Base-by-base conservation (phyloP, 2,888 invertebrate genomes). In the Melinopterus prodromus region DNA sequence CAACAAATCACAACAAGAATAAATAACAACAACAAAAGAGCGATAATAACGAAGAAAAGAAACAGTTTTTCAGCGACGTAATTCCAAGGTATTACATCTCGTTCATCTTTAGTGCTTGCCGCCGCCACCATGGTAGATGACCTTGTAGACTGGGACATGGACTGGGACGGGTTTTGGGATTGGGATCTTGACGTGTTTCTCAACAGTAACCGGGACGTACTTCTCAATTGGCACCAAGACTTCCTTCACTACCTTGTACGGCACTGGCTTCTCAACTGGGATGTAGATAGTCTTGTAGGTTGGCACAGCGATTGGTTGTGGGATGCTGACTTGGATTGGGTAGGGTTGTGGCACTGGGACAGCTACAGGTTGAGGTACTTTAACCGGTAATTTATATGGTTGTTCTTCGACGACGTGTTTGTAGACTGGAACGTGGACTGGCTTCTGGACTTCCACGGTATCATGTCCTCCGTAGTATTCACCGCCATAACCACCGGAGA, bases 251-350 rank as follows among this genome's bases (percentile, higher is more conserved):
- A 94, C 93, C 0, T 93, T 93, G 85, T 93, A 94, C 0, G 94
- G 94, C 0, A 94, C 93, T 35, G 94, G 93, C 85, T 93, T 94
- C 84, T 94, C 94, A 0, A 94, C 92, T 0, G 94, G 94, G 35
- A 94, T 91, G 0, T 92, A 91, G 0, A 94, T 91, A 83, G 94
- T 93, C 85, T 93, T 94, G 26, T 93, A 90, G 2, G 94, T 91
- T 0, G 94, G 94, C 1, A 94, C 92, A 0, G 94, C 93, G 0
- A 94, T 90, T 0, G 93, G 93, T 83, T 93, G 93, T 0, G 93
- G 92, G 0, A 94, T 93, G 0, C 93, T 93, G 0, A 94, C 90
- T 37, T 93, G 93, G 1, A 94, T 93, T 0, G 94, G 94, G 16
- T 94, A 92, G 0, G 93, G 93, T 82, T 94, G 93, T 0, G 93